These are phyloP conservation scores for Spondyliosoma cantharus DNA, from an alignment of 2,797 vertebrate species.

Conservation along the genomic window DNA sequence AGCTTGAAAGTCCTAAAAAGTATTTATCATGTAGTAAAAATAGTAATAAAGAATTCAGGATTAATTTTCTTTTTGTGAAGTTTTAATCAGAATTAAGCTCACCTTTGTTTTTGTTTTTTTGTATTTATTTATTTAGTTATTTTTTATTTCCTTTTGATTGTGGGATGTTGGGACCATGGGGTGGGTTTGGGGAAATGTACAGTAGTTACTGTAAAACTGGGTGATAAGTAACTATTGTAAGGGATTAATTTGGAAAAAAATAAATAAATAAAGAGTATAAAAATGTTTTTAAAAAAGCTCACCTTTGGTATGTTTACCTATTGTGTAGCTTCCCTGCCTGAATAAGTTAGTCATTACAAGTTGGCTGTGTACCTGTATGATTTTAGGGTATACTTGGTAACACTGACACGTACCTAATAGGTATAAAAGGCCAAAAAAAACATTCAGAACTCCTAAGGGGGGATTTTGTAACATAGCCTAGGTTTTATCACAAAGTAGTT, in stretches of 20 bases:
- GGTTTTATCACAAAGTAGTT: not conserved
- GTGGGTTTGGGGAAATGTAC: too few species aligned
- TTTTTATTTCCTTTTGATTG: too few species aligned
- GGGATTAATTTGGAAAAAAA: too few species aligned
- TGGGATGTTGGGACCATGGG: too few species aligned
- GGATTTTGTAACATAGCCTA: not conserved
- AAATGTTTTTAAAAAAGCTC: too few species aligned
- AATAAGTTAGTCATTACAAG: slow-evolving; percentile 51
- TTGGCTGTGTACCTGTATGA: slow-evolving; percentile 50
- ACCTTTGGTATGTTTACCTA: slow-evolving; percentile 41
- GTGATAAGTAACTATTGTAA: too few species aligned
- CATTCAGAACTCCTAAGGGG: slow-evolving; percentile 1
- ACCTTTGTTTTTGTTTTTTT: too few species aligned
- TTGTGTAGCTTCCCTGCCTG: slow-evolving; percentile 38
- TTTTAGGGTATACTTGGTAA: slow-evolving; percentile 20
- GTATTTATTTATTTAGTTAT: too few species aligned
- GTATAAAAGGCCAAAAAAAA: slow-evolving; percentile 1
- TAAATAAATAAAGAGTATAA: too few species aligned
- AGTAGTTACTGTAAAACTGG: too few species aligned
- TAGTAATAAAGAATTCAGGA: not conserved
- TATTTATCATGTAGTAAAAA: not conserved
- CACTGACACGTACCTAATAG: slow-evolving; percentile 1
- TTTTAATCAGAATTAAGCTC: slow-evolving; percentile 15
- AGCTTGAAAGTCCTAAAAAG: not conserved
- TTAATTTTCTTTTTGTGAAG: not conserved